These are phyloP conservation scores for Botia kubotai DNA, from an alignment of 2,797 vertebrate genomes.

Conservation along the genomic window DNA sequence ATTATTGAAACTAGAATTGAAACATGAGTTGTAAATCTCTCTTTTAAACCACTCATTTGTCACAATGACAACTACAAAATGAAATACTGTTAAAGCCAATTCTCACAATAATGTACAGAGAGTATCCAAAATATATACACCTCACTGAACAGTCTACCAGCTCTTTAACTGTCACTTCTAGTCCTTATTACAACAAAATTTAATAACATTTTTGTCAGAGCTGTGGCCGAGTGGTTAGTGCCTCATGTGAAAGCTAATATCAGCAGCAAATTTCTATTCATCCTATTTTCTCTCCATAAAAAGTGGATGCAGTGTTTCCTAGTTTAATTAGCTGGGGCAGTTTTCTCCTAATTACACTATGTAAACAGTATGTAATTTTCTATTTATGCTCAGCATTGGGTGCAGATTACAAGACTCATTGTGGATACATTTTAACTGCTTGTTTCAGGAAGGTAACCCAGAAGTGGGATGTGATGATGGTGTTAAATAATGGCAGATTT, in stretches of 20 bases:
- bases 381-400: too few species aligned
- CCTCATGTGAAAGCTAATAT: neutral
- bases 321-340: too few species aligned
- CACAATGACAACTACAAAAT: slow-evolving; percentile 58
- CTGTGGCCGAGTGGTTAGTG: neutral
- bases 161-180: neutral
- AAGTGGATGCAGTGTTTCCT: too few species aligned
- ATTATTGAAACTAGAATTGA: slow-evolving; percentile 71
- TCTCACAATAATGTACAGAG: slow-evolving; percentile 51
- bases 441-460: slow-evolving; percentile 40
- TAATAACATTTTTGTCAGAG: neutral
- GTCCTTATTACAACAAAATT: neutral
- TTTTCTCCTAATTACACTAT: too few species aligned
- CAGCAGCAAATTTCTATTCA: neutral
- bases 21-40: slow-evolving; percentile 64
- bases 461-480: slow-evolving; percentile 40
- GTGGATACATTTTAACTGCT: slow-evolving; percentile 24
- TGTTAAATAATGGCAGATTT: slow-evolving; percentile 51
- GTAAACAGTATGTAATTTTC: too few species aligned
- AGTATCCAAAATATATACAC: slow-evolving; percentile 39
- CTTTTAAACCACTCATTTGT: slow-evolving; percentile 65
- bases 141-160: neutral
- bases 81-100: slow-evolving; percentile 52
- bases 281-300: neutral
- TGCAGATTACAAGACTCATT: slow-evolving; percentile 25